These are phyloP conservation scores for Prunella himalayana DNA, from an alignment of 2,113 vertebrate species.

Conservation along the genomic window DNA sequence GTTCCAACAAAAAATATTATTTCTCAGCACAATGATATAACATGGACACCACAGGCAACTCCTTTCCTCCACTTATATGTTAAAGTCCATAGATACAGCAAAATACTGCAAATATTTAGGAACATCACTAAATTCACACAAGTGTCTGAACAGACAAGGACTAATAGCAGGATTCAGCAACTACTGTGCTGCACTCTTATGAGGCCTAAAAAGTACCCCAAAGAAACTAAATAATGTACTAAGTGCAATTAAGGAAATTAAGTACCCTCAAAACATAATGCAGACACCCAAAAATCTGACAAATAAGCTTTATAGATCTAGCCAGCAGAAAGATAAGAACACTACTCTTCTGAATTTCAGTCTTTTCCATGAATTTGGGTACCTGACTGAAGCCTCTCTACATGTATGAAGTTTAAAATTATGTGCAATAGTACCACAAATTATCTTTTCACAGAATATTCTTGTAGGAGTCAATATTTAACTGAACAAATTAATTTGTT, in stretches of 20 bases:
- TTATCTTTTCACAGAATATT: background rate
- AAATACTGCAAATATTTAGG: background rate
- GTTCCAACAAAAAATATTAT: background rate
- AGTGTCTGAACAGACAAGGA: background rate
- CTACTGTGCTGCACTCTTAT: background rate
- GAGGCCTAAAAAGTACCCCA: background rate
- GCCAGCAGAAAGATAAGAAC: background rate
- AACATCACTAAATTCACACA: background rate
- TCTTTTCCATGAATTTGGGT: background rate
- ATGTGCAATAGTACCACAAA: background rate
- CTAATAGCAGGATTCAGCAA: background rate
- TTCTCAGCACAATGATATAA: background rate
- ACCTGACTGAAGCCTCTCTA: background rate
- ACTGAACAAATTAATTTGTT: background rate
- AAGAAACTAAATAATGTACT: background rate
- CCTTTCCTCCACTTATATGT: background rate
- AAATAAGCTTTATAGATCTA: background rate
- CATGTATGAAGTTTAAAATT: background rate
- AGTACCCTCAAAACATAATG: background rate
- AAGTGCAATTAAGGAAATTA: background rate
- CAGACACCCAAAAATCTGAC: background rate
- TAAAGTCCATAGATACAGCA: background rate
- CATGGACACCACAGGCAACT: background rate
- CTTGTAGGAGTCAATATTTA: background rate
- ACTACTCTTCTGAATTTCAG: background rate